Evolutionary conservation across 2,113 vertebrate genomes (phyloP).

Genomic region (Chelonoidis abingdonii): DNA sequence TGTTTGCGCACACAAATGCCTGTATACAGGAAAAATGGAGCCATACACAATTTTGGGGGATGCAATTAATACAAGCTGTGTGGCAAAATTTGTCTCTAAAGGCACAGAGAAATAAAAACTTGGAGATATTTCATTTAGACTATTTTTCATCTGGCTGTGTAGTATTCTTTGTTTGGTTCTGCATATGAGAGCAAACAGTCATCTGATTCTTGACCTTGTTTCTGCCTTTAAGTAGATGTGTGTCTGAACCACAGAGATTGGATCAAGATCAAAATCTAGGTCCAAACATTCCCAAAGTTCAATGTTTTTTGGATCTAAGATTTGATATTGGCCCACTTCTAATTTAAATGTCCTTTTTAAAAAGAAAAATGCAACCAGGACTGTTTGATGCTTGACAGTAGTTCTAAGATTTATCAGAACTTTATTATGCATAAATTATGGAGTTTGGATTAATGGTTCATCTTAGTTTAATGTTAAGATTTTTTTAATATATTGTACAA

Average conservation of each 20-base stretch:
- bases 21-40: not conserved
- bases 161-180: not conserved
- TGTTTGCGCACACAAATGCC: not conserved
- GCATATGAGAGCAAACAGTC: not conserved
- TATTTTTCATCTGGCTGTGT: not conserved
- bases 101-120: not conserved
- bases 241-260: not conserved
- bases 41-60: rapidly evolving
- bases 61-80: not conserved
- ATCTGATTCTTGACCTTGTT: not conserved
- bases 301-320: not conserved
- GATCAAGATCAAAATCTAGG: not conserved
- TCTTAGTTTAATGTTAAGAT: not conserved
- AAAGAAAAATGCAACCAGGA: not conserved
- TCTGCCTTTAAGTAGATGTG: not conserved
- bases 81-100: not conserved
- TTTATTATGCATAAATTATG: not conserved
- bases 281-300: not conserved
- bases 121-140: not conserved
- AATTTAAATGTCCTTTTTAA: not conserved
- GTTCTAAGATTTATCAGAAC: not conserved
- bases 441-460: not conserved
- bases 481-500: not conserved
- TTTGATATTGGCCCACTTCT: not conserved
- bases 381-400: not conserved